These are phyloP conservation scores for Etheostoma nigrum DNA, from an alignment of 2,797 vertebrate genomes.

Conservation along the genomic window DNA sequence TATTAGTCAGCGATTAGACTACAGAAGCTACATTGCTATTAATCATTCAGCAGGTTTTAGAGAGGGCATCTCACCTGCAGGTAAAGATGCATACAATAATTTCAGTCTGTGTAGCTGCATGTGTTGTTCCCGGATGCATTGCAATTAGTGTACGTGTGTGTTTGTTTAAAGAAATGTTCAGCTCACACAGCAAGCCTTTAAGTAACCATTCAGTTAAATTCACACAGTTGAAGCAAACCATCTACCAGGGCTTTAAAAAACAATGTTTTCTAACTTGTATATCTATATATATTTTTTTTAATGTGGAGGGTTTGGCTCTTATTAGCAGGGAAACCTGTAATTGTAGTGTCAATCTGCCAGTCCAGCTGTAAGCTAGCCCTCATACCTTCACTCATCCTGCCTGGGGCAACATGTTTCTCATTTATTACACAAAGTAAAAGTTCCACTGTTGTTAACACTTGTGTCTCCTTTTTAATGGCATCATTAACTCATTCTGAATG, in stretches of 20 bases:
- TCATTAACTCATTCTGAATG: conserved; percentile 57
- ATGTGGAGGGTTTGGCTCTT: conserved; percentile 25
- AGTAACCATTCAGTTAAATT: conserved; percentile 32
- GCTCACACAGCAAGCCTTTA: conserved; percentile 29
- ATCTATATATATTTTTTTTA: conserved; percentile 24
- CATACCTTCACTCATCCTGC: conserved; percentile 35
- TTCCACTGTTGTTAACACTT: conserved; percentile 43
- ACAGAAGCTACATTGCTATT: conserved; percentile 34
- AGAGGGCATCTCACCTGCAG: conserved; percentile 47
- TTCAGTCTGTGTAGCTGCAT: conserved; percentile 28
- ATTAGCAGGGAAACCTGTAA: conserved; percentile 35
- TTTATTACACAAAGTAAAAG: conserved; percentile 58
- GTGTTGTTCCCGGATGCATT: conserved; percentile 19
- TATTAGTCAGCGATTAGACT: conserved; percentile 48
- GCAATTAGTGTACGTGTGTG: conserved; percentile 1
- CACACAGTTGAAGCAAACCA: conserved; percentile 14
- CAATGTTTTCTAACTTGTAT: conserved; percentile 18
- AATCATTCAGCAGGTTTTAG: conserved; percentile 59
- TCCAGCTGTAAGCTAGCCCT: conserved; percentile 51
- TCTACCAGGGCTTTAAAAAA: not conserved
- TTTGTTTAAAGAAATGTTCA: conserved; percentile 28
- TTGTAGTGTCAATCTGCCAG: conserved; percentile 47
- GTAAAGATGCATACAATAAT: conserved; percentile 39
- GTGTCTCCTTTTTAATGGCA: conserved; percentile 54
- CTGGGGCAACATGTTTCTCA: conserved; percentile 51